phyloP scores from a whole-genome alignment of 2,888 invertebrate species.

The Embidobia sp. region DNA sequence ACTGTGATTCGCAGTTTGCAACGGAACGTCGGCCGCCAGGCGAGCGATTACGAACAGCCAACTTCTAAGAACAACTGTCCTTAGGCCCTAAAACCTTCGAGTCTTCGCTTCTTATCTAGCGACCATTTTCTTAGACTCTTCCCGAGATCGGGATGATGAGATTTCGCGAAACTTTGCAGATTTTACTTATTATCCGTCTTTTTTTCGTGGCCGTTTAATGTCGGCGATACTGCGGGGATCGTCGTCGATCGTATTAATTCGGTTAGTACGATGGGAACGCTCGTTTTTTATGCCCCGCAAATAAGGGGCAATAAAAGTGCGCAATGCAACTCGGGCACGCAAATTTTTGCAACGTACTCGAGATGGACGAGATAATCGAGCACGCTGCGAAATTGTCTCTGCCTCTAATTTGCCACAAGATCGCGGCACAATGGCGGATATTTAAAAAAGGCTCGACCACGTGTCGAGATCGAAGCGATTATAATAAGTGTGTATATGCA shows the following conservation, averaged over 20 bases:
- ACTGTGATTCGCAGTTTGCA: slow-evolving; percentile 75
- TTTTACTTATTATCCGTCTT: slow-evolving; percentile 38
- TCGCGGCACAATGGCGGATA: slow-evolving; percentile 19
- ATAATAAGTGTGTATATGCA: slow-evolving; percentile 10
- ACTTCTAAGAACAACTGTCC: slow-evolving; percentile 75
- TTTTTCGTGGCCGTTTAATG: background rate
- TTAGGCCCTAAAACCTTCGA: slow-evolving; percentile 70
- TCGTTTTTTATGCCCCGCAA: background rate
- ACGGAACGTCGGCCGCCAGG: slow-evolving; percentile 72
- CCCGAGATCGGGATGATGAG: slow-evolving; percentile 41
- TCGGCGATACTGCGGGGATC: background rate
- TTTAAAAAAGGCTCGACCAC: slow-evolving; percentile 27
- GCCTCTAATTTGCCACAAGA: background rate
- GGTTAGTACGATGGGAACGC: background rate
- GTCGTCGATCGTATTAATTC: slow-evolving; percentile 11
- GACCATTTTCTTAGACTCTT: slow-evolving; percentile 55
- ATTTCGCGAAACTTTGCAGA: slow-evolving; percentile 44
- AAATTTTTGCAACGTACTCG: too few relatives aligned
- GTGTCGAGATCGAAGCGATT: slow-evolving; percentile 41
- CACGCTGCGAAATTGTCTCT: background rate
- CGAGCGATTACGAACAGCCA: slow-evolving; percentile 73
- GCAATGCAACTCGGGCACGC: too few relatives aligned
- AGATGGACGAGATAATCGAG: too few relatives aligned
- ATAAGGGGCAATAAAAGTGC: too few relatives aligned
- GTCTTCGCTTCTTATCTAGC: slow-evolving; percentile 64